Evolutionary conservation across 1,140 invertebrate genomes (phyloP).

Genomic region (Dolichoris vasculosae): DNA sequence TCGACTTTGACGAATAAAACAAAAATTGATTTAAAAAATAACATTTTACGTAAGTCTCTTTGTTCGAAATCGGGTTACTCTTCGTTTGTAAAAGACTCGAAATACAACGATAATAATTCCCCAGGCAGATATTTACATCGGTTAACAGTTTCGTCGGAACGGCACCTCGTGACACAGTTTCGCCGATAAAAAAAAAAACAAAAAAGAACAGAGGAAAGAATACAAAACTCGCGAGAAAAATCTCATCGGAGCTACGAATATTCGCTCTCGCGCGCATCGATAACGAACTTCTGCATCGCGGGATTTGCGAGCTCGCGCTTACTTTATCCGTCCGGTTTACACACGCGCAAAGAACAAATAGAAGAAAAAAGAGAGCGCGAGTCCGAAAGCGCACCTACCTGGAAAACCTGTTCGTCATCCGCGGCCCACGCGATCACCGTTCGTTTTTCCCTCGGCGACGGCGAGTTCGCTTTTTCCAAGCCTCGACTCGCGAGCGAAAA

Average conservation of each 20-base stretch:
- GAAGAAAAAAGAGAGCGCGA: slow-evolving; percentile 3
- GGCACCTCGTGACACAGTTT: neutral
- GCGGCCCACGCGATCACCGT: slow-evolving; percentile 26
- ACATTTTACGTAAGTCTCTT: neutral
- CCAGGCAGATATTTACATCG: neutral
- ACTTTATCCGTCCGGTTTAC: neutral
- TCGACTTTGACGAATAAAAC: too few species aligned
- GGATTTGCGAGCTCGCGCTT: slow-evolving; percentile 11
- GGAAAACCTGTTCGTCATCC: slow-evolving; percentile 52
- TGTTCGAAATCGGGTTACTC: neutral
- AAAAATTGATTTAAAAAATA: too few species aligned
- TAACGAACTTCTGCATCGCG: slow-evolving; percentile 9
- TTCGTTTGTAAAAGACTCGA: too few species aligned
- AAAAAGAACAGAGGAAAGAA: neutral
- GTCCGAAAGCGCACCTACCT: neutral
- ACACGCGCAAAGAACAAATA: neutral
- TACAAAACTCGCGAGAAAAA: neutral
- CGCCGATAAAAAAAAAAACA: neutral
- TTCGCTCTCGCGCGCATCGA: neutral
- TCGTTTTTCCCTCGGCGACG: neutral
- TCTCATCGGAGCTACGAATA: neutral
- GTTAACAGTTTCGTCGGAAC: neutral
- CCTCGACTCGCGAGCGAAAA: neutral
- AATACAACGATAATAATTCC: too few species aligned
- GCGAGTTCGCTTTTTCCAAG: neutral